Conservation (phyloP, 2,113 vertebrate species). For the Ranitomeya variabilis region DNA sequence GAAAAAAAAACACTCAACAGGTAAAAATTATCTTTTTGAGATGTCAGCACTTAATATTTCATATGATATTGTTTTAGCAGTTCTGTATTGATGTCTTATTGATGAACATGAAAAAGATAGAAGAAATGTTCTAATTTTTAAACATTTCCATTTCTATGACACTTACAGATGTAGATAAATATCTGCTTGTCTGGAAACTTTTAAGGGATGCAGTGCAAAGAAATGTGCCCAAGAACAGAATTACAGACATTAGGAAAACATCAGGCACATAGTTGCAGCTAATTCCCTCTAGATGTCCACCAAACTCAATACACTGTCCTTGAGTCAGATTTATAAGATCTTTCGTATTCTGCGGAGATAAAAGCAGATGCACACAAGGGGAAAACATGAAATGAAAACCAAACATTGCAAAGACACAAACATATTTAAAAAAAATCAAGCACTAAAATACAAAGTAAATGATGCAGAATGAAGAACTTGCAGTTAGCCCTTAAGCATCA, state of each 20-base stretch:
- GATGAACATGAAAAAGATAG: no score
- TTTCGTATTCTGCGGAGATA: slow-evolving; percentile 32
- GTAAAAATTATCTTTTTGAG: no score
- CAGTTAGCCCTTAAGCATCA: no score
- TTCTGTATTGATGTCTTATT: no score
- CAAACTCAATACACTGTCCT: slow-evolving; percentile 64
- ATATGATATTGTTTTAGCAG: no score
- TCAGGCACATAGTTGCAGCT: slow-evolving; percentile 74
- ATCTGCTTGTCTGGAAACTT: slow-evolving; percentile 70
- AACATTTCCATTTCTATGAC: neutral
- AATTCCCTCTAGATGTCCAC: slow-evolving; percentile 71
- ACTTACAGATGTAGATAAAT: slow-evolving; percentile 73
- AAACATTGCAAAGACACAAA: neutral
- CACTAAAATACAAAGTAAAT: no score
- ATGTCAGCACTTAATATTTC: no score
- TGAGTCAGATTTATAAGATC: slow-evolving; percentile 60
- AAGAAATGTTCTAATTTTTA: neutral
- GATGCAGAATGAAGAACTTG: no score
- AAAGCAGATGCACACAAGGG: neutral
- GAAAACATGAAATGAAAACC: neutral
- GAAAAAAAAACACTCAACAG: no score
- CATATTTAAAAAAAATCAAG: neutral
- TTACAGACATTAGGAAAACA: slow-evolving; percentile 74
- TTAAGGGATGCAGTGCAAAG: slow-evolving; percentile 69
- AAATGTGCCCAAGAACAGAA: slow-evolving; percentile 77